Percentiles rank a stretch among this genome's conserved stretches.
These are phyloP conservation scores for Nomada fabriciana DNA, from an alignment of 2,888 invertebrate genomes.

Conservation along the genomic window DNA sequence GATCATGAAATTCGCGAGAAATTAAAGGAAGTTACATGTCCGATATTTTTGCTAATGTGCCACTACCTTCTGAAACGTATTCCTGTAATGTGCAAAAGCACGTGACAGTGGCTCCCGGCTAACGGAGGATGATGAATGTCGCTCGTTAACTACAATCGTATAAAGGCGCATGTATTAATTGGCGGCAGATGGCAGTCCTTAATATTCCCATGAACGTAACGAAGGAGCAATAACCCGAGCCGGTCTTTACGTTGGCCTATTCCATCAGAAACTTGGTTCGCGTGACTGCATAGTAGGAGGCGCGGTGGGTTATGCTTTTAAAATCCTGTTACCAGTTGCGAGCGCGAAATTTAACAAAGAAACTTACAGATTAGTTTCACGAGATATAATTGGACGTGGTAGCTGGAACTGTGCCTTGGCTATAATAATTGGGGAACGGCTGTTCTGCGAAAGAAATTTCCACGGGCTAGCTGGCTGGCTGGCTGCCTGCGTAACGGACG, in stretches of 20 bases:
- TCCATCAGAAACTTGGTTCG: slow-evolving; percentile 59
- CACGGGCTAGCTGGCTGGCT: slow-evolving; percentile 28
- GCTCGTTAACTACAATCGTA: neutral
- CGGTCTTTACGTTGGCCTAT: neutral
- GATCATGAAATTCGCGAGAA: neutral
- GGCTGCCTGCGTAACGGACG: slow-evolving; percentile 19
- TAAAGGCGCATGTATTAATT: slow-evolving; percentile 27
- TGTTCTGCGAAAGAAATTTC: slow-evolving; percentile 50
- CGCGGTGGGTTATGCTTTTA: slow-evolving; percentile 64
- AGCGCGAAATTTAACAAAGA: slow-evolving; percentile 64
- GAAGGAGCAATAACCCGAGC: slow-evolving; percentile 49
- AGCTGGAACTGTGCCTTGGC: slow-evolving; percentile 63
- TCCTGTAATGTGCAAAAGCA: slow-evolving; percentile 1
- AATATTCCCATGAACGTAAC: slow-evolving; percentile 54
- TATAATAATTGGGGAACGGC: slow-evolving; percentile 69
- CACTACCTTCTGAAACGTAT: neutral
- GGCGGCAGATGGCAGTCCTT: slow-evolving; percentile 11
- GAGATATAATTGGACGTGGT: slow-evolving; percentile 70
- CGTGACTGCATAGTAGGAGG: slow-evolving; percentile 59
- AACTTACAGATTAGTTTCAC: slow-evolving; percentile 73
- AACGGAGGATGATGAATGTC: neutral
- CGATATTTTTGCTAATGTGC: neutral
- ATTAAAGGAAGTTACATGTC: slow-evolving; percentile 4
- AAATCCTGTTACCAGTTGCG: slow-evolving; percentile 70
- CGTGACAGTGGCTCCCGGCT: neutral